Conservation (phyloP, 2,113 vertebrate genomes). For the Callocephalon fimbriatum region DNA sequence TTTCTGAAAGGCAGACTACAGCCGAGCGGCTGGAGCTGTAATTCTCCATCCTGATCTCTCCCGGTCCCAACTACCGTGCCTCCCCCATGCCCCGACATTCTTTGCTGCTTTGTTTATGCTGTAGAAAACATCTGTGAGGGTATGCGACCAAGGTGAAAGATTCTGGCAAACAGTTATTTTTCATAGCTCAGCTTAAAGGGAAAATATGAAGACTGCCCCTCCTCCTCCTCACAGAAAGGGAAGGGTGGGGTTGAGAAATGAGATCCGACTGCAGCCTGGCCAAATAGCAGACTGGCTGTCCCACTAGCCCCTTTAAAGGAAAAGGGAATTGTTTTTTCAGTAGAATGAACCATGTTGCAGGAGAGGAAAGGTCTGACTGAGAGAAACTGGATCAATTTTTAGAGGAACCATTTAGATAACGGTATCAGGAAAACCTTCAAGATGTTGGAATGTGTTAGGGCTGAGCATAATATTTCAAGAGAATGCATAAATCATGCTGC, state of each 20-base stretch:
- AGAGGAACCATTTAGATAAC: not conserved
- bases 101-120: constrained; percentile 77
- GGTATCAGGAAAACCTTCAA: not conserved
- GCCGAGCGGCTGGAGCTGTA: constrained; percentile 34
- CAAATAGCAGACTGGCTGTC: constrained; percentile 65
- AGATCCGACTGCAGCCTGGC: constrained; percentile 60
- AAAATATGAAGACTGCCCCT: constrained; percentile 66
- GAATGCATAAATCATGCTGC: not conserved
- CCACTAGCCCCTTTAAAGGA: constrained; percentile 61
- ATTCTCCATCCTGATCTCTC: constrained; percentile 37
- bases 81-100: constrained; percentile 55
- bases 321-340: constrained; percentile 65
- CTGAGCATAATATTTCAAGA: not conserved
- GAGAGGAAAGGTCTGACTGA: constrained; percentile 11
- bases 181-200: constrained; percentile 72
- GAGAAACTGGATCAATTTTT: not conserved
- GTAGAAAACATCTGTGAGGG: constrained; percentile 76
- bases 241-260: constrained; percentile 61
- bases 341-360: constrained; percentile 23
- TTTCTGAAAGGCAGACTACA: constrained; percentile 16
- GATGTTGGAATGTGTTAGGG: not conserved
- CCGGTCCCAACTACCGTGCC: not conserved
- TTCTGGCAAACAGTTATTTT: constrained; percentile 73
- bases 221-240: constrained; percentile 49
- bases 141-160: constrained; percentile 74